phyloP scores from a whole-genome alignment of 1,140 invertebrate species.

The Papilio polytes region DNA sequence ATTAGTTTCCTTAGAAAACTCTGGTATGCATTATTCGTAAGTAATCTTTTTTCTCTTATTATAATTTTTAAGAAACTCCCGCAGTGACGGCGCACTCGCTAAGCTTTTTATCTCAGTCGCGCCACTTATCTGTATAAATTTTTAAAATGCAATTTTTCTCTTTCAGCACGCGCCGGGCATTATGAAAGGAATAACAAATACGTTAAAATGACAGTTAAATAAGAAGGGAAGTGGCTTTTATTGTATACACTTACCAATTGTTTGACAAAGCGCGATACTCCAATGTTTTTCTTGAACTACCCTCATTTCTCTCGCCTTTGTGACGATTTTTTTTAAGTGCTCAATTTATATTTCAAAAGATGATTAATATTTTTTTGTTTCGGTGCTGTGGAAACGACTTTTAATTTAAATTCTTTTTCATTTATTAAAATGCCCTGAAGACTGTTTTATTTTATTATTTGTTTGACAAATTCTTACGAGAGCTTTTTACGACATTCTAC shows the following conservation, averaged over 20 bases:
- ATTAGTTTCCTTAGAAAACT: background rate
- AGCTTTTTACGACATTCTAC: background rate
- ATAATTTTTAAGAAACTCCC: background rate
- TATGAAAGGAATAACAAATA: constrained; percentile 37
- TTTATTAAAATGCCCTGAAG: background rate
- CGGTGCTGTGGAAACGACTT: background rate
- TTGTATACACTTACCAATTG: constrained; percentile 35
- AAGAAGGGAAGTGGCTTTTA: constrained; percentile 27
- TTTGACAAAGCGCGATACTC: constrained; percentile 28
- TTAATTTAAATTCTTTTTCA: background rate
- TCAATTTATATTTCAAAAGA: constrained; percentile 18
- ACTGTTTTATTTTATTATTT: background rate
- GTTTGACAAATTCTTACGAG: background rate
- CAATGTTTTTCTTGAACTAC: constrained; percentile 16
- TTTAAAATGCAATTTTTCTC: constrained; percentile 37
- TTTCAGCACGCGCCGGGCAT: constrained; percentile 24
- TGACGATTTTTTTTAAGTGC: constrained; percentile 7
- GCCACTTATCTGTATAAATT: constrained; percentile 32
- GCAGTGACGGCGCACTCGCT: constrained; percentile 12
- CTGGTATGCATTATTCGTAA: background rate
- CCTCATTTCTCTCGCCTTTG: constrained; percentile 16
- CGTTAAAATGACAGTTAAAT: constrained; percentile 37
- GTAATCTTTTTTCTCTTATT: background rate
- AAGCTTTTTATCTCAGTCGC: constrained; percentile 23
- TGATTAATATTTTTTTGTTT: constrained; percentile 24